Conservation (phyloP, 2,113 vertebrate species). For the Xiphophorus hellerii region DNA sequence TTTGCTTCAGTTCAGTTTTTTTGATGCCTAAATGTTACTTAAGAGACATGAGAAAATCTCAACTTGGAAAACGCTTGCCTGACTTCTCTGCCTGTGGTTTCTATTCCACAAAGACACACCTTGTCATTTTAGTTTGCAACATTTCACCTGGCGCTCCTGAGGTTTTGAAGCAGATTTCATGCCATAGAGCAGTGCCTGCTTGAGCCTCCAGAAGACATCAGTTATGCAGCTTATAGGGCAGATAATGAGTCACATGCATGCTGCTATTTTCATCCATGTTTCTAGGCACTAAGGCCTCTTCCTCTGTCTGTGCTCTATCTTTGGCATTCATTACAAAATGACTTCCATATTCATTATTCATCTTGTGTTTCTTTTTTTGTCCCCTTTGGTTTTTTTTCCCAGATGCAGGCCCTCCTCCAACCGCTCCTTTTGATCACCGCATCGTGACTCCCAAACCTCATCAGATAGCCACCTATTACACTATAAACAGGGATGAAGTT, state of each 20-base stretch:
- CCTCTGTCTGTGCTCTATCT: neutral
- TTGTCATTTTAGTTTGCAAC: neutral
- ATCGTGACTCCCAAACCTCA: constrained; percentile 89
- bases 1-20: too few relatives aligned
- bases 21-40: too few relatives aligned
- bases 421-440: constrained; percentile 92
- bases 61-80: neutral
- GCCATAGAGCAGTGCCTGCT: constrained; percentile 39
- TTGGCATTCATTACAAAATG: neutral
- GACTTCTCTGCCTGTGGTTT: neutral
- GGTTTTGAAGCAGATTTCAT: constrained; percentile 21
- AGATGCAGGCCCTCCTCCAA: constrained; percentile 83
- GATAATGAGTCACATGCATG: constrained; percentile 51
- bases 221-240: constrained; percentile 41
- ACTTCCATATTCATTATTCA: neutral
- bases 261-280: constrained; percentile 62
- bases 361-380: neutral
- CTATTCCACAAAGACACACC: neutral
- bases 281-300: constrained; percentile 23
- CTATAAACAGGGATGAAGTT: constrained; percentile 87
- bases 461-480: constrained; percentile 85
- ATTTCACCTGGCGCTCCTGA: neutral
- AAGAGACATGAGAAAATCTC: neutral
- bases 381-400: constrained; percentile 6
- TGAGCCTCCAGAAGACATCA: constrained; percentile 38